A percentile compares a stretch with the other conserved stretches of the same genome.
phyloP scores from a whole-genome alignment of 2,888 invertebrate species.

The Mimachlamys varia region DNA sequence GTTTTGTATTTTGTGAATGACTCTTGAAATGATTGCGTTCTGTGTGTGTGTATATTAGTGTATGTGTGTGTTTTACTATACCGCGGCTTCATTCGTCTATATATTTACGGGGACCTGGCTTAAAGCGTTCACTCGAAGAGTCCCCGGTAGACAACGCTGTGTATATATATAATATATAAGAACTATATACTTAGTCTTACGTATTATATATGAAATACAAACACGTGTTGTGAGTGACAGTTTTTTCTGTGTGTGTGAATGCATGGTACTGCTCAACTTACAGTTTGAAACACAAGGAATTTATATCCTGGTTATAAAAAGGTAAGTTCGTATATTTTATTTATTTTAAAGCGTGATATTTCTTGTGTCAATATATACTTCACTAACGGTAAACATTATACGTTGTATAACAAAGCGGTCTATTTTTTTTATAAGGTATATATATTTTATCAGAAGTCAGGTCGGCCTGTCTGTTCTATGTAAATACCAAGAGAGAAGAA shows the following conservation, averaged over 20 bases:
- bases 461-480: not conserved
- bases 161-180: not conserved
- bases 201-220: not conserved
- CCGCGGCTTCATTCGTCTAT: not conserved
- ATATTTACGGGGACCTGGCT: not conserved
- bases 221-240: not conserved
- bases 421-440: not conserved
- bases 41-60: not conserved
- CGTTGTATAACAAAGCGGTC: not conserved
- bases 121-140: not conserved
- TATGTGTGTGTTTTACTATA: conserved; percentile 24
- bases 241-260: not conserved
- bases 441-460: not conserved
- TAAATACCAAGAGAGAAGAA: not conserved
- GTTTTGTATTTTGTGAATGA: conserved; percentile 36
- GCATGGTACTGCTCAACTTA: not conserved
- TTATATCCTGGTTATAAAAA: not conserved
- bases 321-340: not conserved
- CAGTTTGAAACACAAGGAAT: not conserved
- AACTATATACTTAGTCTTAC: not conserved
- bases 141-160: not conserved
- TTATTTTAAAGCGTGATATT: not conserved
- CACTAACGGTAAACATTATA: not conserved
- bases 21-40: not conserved
- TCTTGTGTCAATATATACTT: not conserved